These are phyloP conservation scores for Omphaloscelis lunosa DNA, from an alignment of 2,888 invertebrate genomes.

Conservation along the genomic window DNA sequence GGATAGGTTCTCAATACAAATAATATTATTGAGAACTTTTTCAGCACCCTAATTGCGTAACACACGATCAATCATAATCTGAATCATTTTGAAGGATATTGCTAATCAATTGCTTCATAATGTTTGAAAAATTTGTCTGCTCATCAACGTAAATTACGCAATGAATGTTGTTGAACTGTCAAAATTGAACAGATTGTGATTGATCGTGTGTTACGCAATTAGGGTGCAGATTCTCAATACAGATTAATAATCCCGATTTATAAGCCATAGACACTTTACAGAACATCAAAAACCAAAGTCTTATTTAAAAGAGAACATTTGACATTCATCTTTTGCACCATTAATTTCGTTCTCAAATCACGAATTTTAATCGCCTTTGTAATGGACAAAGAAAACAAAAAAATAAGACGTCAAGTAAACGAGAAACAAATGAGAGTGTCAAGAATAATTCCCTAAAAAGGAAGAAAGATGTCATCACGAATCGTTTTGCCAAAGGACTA, in stretches of 20 bases:
- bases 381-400: slow-evolving; percentile 40
- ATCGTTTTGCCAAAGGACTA: slow-evolving; percentile 73
- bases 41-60: too few species aligned
- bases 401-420: slow-evolving; percentile 41
- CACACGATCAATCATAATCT: too few species aligned
- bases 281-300: neutral
- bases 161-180: too few species aligned
- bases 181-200: too few species aligned
- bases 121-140: too few species aligned
- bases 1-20: too few species aligned
- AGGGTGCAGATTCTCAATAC: neutral
- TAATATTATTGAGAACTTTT: too few species aligned
- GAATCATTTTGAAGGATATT: too few species aligned
- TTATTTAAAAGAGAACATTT: slow-evolving; percentile 3
- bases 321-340: slow-evolving; percentile 2
- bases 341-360: slow-evolving; percentile 36
- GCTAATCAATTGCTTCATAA: too few species aligned
- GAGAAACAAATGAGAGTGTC: slow-evolving; percentile 63
- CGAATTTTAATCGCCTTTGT: slow-evolving; percentile 49
- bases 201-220: too few species aligned
- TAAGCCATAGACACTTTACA: neutral
- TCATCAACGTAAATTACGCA: too few species aligned
- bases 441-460: slow-evolving; percentile 66
- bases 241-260: neutral
- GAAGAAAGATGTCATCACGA: slow-evolving; percentile 74